phyloP scores from a whole-genome alignment of 2,888 invertebrate species.

The Lepetodrilus schrolli region DNA sequence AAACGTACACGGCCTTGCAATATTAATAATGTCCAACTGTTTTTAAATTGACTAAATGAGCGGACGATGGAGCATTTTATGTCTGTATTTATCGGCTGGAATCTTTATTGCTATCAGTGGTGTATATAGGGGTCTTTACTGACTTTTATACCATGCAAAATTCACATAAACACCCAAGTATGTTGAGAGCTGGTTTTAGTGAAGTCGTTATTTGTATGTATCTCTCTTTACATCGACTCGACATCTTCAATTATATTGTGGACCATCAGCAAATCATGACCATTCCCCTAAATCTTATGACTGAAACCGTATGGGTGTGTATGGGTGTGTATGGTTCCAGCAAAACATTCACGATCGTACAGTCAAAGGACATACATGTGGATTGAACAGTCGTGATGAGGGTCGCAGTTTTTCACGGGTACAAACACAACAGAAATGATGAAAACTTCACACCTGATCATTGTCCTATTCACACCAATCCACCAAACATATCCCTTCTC shows the following conservation, averaged over 20 bases:
- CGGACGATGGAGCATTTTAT: slow-evolving; percentile 31
- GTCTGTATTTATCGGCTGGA: slow-evolving; percentile 34
- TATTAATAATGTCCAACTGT: slow-evolving; percentile 27
- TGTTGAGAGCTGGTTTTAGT: slow-evolving; percentile 24
- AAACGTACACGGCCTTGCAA: not conserved
- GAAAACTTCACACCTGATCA: too few species aligned
- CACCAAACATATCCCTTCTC: too few species aligned
- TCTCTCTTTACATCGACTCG: slow-evolving; percentile 10
- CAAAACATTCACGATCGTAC: not conserved
- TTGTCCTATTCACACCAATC: too few species aligned
- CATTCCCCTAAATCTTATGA: slow-evolving; percentile 19
- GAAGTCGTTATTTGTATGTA: slow-evolving; percentile 24
- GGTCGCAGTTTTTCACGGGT: too few species aligned
- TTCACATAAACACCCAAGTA: slow-evolving; percentile 35
- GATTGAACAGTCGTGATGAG: too few species aligned
- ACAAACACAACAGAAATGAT: too few species aligned
- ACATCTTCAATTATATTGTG: slow-evolving; percentile 26
- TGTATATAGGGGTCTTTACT: slow-evolving; percentile 20
- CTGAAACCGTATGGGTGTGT: slow-evolving; percentile 12
- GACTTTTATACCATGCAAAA: slow-evolving; percentile 30
- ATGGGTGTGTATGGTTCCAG: slow-evolving; percentile 11
- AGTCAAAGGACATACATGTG: too few species aligned
- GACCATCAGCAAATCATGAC: slow-evolving; percentile 3
- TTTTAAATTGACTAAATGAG: slow-evolving; percentile 33
- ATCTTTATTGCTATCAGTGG: slow-evolving; percentile 35